phyloP scores from a whole-genome alignment of 2,888 invertebrate species.

The Rotaria socialis region DNA sequence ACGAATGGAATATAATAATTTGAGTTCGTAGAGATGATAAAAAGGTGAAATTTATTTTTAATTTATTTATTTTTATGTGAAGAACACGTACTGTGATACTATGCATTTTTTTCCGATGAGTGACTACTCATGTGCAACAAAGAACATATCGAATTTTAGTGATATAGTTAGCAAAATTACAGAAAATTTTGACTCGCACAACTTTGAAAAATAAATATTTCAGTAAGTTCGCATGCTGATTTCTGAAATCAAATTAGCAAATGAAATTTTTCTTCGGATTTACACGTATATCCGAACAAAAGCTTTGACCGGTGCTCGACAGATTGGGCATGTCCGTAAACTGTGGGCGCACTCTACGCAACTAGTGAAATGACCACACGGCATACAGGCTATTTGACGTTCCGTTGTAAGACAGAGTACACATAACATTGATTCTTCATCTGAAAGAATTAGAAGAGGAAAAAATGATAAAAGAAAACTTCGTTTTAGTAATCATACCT shows the following conservation, averaged over 20 bases:
- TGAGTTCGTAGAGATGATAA: too few relatives aligned
- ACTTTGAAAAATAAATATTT: too few relatives aligned
- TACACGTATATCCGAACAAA: neutral
- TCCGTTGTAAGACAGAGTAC: neutral
- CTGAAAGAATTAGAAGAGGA: neutral
- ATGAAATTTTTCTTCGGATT: neutral
- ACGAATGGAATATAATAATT: too few relatives aligned
- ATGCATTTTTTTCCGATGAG: too few relatives aligned
- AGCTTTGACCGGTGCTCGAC: neutral
- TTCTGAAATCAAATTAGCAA: neutral
- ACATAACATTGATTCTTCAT: neutral
- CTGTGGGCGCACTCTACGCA: neutral
- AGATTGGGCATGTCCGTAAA: neutral
- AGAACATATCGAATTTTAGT: too few relatives aligned
- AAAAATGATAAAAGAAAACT: neutral
- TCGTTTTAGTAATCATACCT: neutral
- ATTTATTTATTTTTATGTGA: too few relatives aligned
- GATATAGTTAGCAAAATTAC: too few relatives aligned
- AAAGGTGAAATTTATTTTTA: too few relatives aligned
- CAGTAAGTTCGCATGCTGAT: too few relatives aligned
- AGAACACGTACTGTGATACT: too few relatives aligned
- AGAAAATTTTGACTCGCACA: too few relatives aligned
- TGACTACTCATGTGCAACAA: too few relatives aligned
- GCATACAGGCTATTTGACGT: slow-evolving; percentile 19
- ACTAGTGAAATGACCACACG: neutral